Evolutionary conservation across 1,140 invertebrate species (phyloP).

Genomic region (Drosophila navojoa): DNA sequence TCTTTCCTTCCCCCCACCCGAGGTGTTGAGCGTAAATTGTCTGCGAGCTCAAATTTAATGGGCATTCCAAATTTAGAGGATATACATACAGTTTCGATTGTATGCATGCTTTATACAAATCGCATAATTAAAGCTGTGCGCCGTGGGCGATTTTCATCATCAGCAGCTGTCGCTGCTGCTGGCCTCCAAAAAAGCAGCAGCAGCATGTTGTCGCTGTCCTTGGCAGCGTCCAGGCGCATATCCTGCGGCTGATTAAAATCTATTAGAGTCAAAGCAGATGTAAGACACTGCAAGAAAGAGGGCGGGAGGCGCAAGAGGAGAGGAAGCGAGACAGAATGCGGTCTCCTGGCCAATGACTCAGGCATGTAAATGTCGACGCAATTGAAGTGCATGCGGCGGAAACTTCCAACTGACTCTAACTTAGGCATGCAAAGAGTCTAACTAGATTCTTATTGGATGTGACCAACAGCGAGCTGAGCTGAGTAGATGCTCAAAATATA

Average conservation of each 20-base stretch:
- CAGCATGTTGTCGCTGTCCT: constrained; percentile 65
- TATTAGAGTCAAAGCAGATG: constrained; percentile 82
- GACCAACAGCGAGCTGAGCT: background rate
- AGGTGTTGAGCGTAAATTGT: constrained; percentile 35
- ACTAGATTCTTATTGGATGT: constrained; percentile 10
- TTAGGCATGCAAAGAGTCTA: constrained; percentile 31
- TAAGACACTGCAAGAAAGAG: constrained; percentile 60
- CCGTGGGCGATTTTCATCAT: constrained; percentile 56
- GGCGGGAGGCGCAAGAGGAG: background rate
- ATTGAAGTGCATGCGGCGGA: constrained; percentile 76
- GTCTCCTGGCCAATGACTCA: constrained; percentile 65
- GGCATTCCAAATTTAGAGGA: background rate
- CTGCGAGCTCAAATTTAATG: constrained; percentile 12
- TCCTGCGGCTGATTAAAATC: constrained; percentile 83
- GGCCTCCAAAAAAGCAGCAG: constrained; percentile 58
- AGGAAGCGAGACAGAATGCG: background rate
- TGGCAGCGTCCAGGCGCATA: constrained; percentile 58
- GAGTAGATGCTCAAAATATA: background rate
- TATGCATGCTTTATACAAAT: constrained; percentile 42
- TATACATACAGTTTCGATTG: constrained; percentile 11
- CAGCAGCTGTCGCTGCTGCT: constrained; percentile 34
- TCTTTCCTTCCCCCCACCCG: constrained; percentile 37
- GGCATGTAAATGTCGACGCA: constrained; percentile 78
- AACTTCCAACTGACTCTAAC: constrained; percentile 60
- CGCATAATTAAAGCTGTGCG: constrained; percentile 67